Evolutionary conservation across 2,113 vertebrate species (phyloP).

Genomic region (Odontesthes bonariensis): DNA sequence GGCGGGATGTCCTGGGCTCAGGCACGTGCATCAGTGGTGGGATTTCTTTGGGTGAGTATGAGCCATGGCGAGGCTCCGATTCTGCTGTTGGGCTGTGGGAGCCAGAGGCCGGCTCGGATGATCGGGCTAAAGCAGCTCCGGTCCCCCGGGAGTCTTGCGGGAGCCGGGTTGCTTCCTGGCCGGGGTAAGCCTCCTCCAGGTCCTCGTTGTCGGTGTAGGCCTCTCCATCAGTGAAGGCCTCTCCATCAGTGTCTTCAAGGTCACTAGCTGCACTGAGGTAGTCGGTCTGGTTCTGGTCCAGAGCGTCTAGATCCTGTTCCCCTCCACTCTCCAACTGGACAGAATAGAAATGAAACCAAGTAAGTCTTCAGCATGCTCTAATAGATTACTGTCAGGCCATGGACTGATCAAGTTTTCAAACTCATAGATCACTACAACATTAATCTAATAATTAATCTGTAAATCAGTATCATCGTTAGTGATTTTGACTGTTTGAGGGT

Average conservation of each 20-base stretch:
- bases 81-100: constrained; percentile 34
- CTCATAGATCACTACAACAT: too few relatives aligned
- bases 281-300: constrained; percentile 74
- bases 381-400: too few relatives aligned
- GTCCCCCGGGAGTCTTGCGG: constrained; percentile 28
- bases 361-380: too few relatives aligned
- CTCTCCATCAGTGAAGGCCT: constrained; percentile 81
- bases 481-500: too few relatives aligned
- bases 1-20: constrained; percentile 27
- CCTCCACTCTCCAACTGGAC: constrained; percentile 84
- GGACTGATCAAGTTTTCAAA: too few relatives aligned
- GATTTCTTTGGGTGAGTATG: constrained; percentile 45
- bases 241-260: constrained; percentile 92
- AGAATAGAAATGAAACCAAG: neutral
- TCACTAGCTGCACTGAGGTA: constrained; percentile 96
- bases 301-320: constrained; percentile 85
- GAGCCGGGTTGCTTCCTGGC: constrained; percentile 68
- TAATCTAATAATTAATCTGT: too few relatives aligned
- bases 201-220: constrained; percentile 89
- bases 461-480: too few relatives aligned
- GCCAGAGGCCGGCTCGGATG: constrained; percentile 69
- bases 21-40: constrained; percentile 73
- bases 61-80: neutral
- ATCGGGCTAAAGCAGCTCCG: constrained; percentile 60
- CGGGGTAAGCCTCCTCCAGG: constrained; percentile 79